Conservation (phyloP, 2,113 vertebrate species). For the Dolichallabes microphthalmus region DNA sequence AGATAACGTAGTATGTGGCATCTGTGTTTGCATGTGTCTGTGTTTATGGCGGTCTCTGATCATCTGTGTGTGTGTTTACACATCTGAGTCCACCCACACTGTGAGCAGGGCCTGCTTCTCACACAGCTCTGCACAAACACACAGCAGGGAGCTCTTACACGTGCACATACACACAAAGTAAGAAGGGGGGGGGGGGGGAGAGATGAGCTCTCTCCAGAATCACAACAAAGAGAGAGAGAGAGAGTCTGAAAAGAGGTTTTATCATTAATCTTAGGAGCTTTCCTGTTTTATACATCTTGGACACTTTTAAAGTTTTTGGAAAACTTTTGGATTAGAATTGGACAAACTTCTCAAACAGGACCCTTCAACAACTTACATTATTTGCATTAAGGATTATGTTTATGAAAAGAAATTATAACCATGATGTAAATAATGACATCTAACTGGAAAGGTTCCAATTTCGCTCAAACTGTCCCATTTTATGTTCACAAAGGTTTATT, state of each 20-base stretch:
- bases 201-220: not conserved
- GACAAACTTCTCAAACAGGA: not conserved
- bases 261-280: not conserved
- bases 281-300: no score
- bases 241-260: not conserved
- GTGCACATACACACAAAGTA: not conserved
- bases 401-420: not conserved
- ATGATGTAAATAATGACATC: not conserved
- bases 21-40: not conserved
- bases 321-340: not conserved
- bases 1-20: constrained; percentile 15
- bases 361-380: not conserved
- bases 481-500: not conserved
- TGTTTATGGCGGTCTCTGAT: not conserved
- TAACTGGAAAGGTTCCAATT: not conserved
- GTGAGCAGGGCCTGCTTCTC: not conserved
- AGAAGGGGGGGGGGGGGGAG: not conserved
- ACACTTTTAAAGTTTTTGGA: not conserved
- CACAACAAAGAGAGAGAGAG: no score
- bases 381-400: not conserved
- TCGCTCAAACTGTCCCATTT: not conserved
- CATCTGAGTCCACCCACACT: not conserved
- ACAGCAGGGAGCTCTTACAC: constrained; percentile 27
- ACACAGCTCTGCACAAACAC: not conserved
- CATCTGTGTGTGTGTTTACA: constrained; percentile 19